Conservation (phyloP, 2,797 vertebrate species). For the Poecile montanus region DNA sequence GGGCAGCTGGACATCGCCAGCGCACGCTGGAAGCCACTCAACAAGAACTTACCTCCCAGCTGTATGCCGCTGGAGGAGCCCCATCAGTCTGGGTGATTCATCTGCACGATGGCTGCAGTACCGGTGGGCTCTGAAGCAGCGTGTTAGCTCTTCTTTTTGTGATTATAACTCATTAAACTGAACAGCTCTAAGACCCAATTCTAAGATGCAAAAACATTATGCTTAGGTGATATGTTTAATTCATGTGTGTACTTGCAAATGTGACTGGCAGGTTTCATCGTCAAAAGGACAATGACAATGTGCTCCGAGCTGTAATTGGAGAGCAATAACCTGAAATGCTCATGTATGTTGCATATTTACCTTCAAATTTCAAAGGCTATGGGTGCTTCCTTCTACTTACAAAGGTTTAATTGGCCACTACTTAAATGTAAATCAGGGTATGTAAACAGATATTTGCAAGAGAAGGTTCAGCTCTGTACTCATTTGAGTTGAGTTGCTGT, state of each 20-base stretch:
- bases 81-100: not conserved
- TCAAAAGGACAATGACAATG: not conserved
- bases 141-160: not conserved
- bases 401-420: conserved; percentile 35
- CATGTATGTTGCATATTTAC: not conserved
- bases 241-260: not conserved
- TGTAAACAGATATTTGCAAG: conserved; percentile 45
- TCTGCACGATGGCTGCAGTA: not conserved
- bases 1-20: not conserved
- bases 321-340: not conserved
- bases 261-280: conserved; percentile 31
- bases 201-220: conserved; percentile 8
- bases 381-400: not conserved
- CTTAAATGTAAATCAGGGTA: conserved; percentile 38
- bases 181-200: not conserved
- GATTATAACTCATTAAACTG: not conserved
- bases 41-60: not conserved
- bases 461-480: not conserved
- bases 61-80: not conserved
- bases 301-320: not conserved
- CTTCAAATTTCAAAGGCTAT: conserved; percentile 16
- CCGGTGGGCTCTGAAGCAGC: not conserved
- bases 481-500: not conserved
- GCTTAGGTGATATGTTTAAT: conserved; percentile 36
- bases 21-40: not conserved